Percentiles rank a stretch among this genome's conserved stretches.
Conservation (phyloP, 1,140 invertebrate species). For the Polypedilum vanderplanki region DNA sequence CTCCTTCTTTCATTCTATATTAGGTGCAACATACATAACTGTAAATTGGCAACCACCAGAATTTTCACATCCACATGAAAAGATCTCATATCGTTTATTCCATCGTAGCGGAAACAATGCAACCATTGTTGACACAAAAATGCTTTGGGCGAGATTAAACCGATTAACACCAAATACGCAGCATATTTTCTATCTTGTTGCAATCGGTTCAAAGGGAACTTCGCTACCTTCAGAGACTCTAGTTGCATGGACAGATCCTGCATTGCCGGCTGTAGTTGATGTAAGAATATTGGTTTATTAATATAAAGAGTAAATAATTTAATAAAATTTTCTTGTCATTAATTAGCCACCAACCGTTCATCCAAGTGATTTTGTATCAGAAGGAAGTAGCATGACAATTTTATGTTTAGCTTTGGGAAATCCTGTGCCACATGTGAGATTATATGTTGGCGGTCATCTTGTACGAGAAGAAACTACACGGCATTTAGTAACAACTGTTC, state of each 20-base stretch:
- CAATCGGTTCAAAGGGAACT: conserved; percentile 56
- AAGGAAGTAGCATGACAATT: conserved; percentile 76
- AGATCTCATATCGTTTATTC: conserved; percentile 62
- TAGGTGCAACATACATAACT: conserved; percentile 61
- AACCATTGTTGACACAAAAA: conserved; percentile 47
- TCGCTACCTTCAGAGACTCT: conserved; percentile 70
- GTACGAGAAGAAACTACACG: conserved; percentile 66
- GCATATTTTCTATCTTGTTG: conserved; percentile 67
- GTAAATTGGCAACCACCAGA: conserved; percentile 73
- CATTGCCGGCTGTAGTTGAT: conserved; percentile 76
- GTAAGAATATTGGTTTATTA: conserved; percentile 45
- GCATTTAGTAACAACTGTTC: conserved; percentile 72
- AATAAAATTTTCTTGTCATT: conserved; percentile 28
- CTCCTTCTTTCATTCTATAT: neutral
- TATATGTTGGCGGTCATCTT: conserved; percentile 60
- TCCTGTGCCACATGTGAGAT: conserved; percentile 70
- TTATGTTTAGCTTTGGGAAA: conserved; percentile 74
- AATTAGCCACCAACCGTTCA: conserved; percentile 69
- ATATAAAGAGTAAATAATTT: neutral
- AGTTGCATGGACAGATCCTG: conserved; percentile 77
- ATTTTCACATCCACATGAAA: conserved; percentile 66
- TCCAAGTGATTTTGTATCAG: conserved; percentile 69
- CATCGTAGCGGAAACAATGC: conserved; percentile 25
- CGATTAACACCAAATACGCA: conserved; percentile 66
- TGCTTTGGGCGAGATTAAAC: conserved; percentile 62